Conservation (phyloP, 1,140 invertebrate species). For the Camponotus pennsylvanicus region DNA sequence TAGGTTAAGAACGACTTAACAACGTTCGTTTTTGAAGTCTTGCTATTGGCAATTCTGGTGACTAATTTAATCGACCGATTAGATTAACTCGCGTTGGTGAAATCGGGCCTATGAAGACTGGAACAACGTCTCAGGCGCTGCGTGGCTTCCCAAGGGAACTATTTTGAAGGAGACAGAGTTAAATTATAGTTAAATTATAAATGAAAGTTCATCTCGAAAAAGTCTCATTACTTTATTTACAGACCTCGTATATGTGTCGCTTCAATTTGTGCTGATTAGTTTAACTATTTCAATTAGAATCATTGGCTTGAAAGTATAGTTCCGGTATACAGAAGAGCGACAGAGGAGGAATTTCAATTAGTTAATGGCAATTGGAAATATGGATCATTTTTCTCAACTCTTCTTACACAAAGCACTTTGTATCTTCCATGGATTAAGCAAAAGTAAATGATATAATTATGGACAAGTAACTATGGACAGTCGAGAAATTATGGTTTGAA, state of each 20-base stretch:
- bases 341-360: conserved; percentile 90
- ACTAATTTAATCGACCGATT: no score
- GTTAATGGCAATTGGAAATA: conserved; percentile 93
- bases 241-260: neutral
- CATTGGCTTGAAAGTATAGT: conserved; percentile 91
- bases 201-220: no score
- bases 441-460: conserved; percentile 83
- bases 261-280: neutral
- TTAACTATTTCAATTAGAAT: conserved; percentile 87
- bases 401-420: conserved; percentile 90
- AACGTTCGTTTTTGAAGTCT: no score
- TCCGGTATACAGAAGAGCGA: conserved; percentile 91
- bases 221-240: no score
- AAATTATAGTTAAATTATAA: no score
- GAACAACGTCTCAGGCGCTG: no score
- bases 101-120: no score
- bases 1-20: no score
- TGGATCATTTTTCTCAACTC: conserved; percentile 92
- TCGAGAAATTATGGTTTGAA: neutral
- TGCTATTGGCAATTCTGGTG: no score
- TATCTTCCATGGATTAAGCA: conserved; percentile 92
- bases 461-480: neutral
- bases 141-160: no score
- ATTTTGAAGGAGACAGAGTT: no score
- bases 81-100: no score